Percentiles rank a stretch among this genome's conserved stretches.
Evolutionary conservation across 2,888 invertebrate genomes (phyloP).

Genomic region (Pachydiplax longipennis): DNA sequence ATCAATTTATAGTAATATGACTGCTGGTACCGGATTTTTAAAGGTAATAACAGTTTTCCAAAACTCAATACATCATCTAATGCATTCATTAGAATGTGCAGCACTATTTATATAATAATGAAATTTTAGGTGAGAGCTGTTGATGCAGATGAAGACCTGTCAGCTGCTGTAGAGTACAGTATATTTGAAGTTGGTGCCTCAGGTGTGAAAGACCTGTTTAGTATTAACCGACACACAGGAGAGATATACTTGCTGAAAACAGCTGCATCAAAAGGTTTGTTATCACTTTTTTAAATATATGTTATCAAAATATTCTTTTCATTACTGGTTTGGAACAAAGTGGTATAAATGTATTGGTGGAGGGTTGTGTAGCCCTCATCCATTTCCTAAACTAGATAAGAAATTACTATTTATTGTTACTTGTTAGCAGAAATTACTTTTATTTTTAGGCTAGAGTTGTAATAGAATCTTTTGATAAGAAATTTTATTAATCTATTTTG

Average conservation of each 20-base stretch:
- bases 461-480: too few species aligned
- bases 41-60: conserved; percentile 59
- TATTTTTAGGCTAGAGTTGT: too few species aligned
- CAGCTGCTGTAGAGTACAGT: conserved; percentile 76
- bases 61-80: neutral
- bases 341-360: too few species aligned
- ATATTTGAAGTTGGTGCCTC: conserved; percentile 75
- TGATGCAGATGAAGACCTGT: conserved; percentile 80
- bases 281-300: too few species aligned
- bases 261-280: conserved; percentile 64
- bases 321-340: too few species aligned
- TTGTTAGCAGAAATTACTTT: too few species aligned
- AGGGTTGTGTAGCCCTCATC: too few species aligned
- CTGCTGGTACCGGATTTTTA: conserved; percentile 66
- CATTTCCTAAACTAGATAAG: too few species aligned
- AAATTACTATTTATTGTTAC: too few species aligned
- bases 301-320: too few species aligned
- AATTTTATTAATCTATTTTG: too few species aligned
- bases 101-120: conserved; percentile 45
- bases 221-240: conserved; percentile 78
- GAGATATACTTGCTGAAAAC: conserved; percentile 72
- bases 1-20: conserved; percentile 69
- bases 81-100: neutral
- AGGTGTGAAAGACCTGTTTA: conserved; percentile 72
- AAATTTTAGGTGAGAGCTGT: conserved; percentile 68